Evolutionary conservation across 2,797 vertebrate genomes (phyloP), one percentile per base, ranked within the genome.

Genomic region (Acestrorhynchus altus): DNA sequence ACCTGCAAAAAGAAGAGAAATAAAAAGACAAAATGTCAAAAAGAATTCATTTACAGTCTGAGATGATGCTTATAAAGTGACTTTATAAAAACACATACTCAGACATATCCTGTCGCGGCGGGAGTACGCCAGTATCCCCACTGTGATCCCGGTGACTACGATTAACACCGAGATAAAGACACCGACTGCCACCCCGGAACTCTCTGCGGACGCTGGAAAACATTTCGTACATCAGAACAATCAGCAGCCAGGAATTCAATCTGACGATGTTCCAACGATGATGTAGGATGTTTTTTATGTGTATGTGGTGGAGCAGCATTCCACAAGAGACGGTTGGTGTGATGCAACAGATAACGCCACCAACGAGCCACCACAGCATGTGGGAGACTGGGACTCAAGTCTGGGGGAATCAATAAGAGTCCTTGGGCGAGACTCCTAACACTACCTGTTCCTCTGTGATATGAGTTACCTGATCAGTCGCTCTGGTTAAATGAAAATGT

Each of bases 61-160:
- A n/a, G n/a, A n/a, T n/a, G n/a, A n/a, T n/a, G n/a, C n/a, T n/a
- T n/a, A n/a, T n/a, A n/a, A n/a, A n/a, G n/a, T n/a, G n/a, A n/a
- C 18, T 69, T 52, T 39, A 13, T 42, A 52, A 51, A 31, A 42
- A 7, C 47, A 63, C 78, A 80, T 91, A 94, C 93, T 91, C 1
- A 94, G 86, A 71, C 92, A 94, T 16, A 94, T 89, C 8, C 72
- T 67, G 86, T 94, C 88, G 46, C 93, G 89, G 59, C 81, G 90
- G 52, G 83, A 84, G 81, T 92, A 94, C 13, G 89, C 1, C 0
- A 77, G 78, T 39, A 89, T 89, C 1, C 91, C 92, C 1, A 92
- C 4, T 28, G 88, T 13, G 7, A 79, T 46, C 15, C 88, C 86
- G 0, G 70, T 85, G 15, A 83, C 91, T 46, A 92, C 76, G 9